Percentiles rank a stretch among this genome's conserved stretches.
Evolutionary conservation across 2,113 vertebrate species (phyloP).

Genomic region (Prunella fulvescens): DNA sequence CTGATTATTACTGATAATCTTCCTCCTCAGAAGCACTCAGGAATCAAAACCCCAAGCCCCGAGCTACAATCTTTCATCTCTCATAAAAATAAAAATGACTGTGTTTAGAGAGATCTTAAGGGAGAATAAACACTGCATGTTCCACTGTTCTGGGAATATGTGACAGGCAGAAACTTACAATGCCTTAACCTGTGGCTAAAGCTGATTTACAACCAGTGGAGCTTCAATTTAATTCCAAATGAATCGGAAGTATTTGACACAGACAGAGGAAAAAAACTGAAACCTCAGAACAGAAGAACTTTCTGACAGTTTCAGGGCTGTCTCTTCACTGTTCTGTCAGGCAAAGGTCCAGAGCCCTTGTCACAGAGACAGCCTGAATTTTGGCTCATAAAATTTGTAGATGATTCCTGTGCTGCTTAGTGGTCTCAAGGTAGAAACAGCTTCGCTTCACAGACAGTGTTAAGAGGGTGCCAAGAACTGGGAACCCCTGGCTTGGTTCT

Average conservation of each 20-base stretch:
- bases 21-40: background rate
- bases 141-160: background rate
- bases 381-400: background rate
- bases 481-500: background rate
- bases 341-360: background rate
- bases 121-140: background rate
- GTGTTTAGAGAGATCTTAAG: background rate
- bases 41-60: background rate
- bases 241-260: background rate
- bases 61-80: background rate
- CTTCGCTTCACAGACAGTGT: background rate
- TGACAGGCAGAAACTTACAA: background rate
- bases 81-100: background rate
- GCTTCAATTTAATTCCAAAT: conserved; percentile 17
- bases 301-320: background rate
- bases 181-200: background rate
- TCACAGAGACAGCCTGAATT: background rate
- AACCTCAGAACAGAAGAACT: background rate
- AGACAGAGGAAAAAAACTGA: background rate
- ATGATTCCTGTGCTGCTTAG: background rate
- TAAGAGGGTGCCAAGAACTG: background rate
- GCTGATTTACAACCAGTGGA: conserved; percentile 19
- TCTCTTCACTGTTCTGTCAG: background rate
- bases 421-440: background rate
- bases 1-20: background rate